Percentiles rank a stretch among this genome's conserved stretches.
Evolutionary conservation across 2,797 vertebrate species (phyloP).

Genomic region (Gymnopithys bicolor): DNA sequence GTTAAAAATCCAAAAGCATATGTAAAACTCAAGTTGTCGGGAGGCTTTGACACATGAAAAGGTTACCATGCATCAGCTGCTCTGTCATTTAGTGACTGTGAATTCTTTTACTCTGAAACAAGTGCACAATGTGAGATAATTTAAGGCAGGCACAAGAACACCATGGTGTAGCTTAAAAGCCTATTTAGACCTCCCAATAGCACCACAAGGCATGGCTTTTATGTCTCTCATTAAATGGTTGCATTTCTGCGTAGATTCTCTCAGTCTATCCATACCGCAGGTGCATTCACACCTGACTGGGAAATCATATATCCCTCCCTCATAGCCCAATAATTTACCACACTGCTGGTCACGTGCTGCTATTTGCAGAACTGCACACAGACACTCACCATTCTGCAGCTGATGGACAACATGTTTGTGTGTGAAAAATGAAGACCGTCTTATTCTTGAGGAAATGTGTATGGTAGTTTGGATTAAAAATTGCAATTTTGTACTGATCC

Average conservation of each 20-base stretch:
- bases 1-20: conserved; percentile 17
- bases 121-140: not conserved
- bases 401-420: not conserved
- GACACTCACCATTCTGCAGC: not conserved
- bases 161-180: not conserved
- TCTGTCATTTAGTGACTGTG: not conserved
- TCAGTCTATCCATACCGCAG: not conserved
- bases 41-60: conserved; percentile 16
- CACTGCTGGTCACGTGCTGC: not conserved
- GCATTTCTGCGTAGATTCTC: not conserved
- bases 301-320: not conserved
- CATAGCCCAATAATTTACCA: not conserved
- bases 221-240: not conserved
- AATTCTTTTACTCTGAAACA: not conserved
- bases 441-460: not conserved
- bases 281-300: not conserved
- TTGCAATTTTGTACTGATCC: not conserved
- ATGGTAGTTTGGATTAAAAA: not conserved
- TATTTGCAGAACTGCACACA: not conserved
- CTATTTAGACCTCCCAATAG: not conserved
- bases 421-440: not conserved
- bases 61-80: not conserved
- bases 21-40: conserved; percentile 36
- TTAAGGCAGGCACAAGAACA: not conserved
- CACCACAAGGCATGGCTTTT: not conserved